phyloP scores from a whole-genome alignment of 2,113 vertebrate species.

The Callithrix jacchus region DNA sequence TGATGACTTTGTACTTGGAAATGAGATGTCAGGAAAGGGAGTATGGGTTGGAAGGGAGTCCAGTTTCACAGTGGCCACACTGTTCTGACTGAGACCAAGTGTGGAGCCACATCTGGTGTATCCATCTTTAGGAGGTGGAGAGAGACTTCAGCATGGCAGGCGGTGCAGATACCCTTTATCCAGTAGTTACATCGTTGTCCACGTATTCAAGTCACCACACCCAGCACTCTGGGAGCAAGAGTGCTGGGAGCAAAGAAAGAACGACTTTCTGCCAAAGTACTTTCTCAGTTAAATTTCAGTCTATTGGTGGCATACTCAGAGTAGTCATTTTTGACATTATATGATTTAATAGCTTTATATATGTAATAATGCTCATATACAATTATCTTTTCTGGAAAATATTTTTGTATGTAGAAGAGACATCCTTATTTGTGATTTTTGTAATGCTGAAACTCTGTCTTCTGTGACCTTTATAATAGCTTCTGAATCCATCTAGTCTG shows the following conservation, averaged over 20 bases:
- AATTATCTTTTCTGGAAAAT: conserved; percentile 14
- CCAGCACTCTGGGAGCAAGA: background rate
- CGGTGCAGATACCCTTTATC: background rate
- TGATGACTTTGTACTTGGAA: conserved; percentile 39
- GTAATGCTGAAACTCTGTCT: background rate
- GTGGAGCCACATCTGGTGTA: background rate
- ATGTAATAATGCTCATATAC: background rate
- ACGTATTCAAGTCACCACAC: background rate
- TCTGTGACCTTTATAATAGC: conserved; percentile 17
- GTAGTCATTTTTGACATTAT: background rate
- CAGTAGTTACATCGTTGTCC: background rate
- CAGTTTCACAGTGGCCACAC: background rate
- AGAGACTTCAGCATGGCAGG: background rate
- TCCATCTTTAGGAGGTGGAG: background rate
- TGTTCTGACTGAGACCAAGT: background rate
- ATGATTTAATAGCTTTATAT: background rate
- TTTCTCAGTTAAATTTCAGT: conserved; percentile 4
- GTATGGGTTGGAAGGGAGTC: background rate
- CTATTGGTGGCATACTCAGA: background rate
- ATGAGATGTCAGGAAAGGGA: background rate
- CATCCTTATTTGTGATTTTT: background rate
- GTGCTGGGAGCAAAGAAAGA: no score
- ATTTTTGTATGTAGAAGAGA: conserved; percentile 7
- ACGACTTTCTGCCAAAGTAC: background rate
- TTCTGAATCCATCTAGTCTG: background rate